Base-by-base conservation (phyloP, 2,888 invertebrate genomes). In the Xestoiulus laeticollis region DNA sequence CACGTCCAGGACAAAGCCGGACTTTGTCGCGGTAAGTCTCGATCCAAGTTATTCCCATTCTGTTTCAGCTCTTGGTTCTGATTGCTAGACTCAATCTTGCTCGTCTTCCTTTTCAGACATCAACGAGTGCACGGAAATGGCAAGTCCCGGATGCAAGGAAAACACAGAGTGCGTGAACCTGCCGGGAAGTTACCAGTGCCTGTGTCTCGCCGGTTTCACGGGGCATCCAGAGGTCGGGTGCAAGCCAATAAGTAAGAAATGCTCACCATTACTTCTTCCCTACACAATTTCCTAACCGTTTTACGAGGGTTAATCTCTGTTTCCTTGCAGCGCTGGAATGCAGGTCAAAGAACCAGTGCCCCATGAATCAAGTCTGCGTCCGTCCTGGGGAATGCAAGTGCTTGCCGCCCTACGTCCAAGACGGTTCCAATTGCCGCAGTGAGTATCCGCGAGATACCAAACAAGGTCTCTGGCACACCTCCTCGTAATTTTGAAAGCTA, bases 341-440 rank as follows among this genome's bases (percentile, higher is more conserved):
- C 48, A 87, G 59, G 19, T 85, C 85, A 38, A 88, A 88, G 59
- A 88, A 88, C 88, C 97, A 97, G 91, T 98, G 98, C 91, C 94
- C 95, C 87, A 92, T 95, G 0, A 97, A 98, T 91, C 97, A 98
- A 92, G 96, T 96, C 92, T 98, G 98, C 91, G 95, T 97, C 38
- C 96, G 97, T 91, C 97, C 97, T 1, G 97, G 97, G 0, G 96
- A 96, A 92, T 98, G 98, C 91, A 94, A 97, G 26, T 98, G 98
- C 91, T 96, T 96, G 43, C 97, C 97, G 26, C 98, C 98, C 0
- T 98, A 95, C 92, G 94, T 95, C 14, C 93, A 94, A 30, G 96
- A 97, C 91, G 95, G 95, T 53, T 96, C 96, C 91, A 95, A 95
- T 91, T 98, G 98, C 91, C 97, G 97, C 93, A 97, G 96, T 93